Percentiles rank a stretch among this genome's conserved stretches.
Evolutionary conservation across 30 jellyfish, hydroid and myxozoan genomes (phyloP).

Genomic region (Aurelia coerulea): DNA sequence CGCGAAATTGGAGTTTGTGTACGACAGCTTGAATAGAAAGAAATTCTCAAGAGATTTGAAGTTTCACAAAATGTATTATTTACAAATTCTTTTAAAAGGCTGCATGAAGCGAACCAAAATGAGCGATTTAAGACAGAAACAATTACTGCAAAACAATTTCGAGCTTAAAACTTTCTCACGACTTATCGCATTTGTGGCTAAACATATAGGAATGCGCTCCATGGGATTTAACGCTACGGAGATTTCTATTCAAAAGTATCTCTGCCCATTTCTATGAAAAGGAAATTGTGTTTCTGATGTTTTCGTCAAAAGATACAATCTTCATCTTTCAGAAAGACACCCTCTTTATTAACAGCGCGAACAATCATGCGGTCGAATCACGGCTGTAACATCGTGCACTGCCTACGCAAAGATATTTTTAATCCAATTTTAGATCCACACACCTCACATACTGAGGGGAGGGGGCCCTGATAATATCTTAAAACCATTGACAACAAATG

Average conservation of each 20-base stretch:
- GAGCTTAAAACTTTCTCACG: conserved; percentile 31
- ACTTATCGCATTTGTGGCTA: conserved; percentile 44
- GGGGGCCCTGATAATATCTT: too few relatives aligned
- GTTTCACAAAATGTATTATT: background rate
- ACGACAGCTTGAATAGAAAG: too few relatives aligned
- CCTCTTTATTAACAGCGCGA: too few relatives aligned
- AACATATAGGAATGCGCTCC: conserved; percentile 16
- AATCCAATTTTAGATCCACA: too few relatives aligned
- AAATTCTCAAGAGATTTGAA: too few relatives aligned
- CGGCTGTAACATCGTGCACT: too few relatives aligned
- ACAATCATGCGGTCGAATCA: too few relatives aligned
- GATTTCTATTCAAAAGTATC: conserved; percentile 1
- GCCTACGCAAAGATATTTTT: too few relatives aligned
- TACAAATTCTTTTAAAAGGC: background rate
- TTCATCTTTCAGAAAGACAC: too few relatives aligned
- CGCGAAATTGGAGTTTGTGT: too few relatives aligned
- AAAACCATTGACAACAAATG: too few relatives aligned
- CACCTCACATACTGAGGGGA: too few relatives aligned
- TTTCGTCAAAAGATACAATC: background rate
- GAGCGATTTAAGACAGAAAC: conserved; percentile 23
- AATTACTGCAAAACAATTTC: conserved; percentile 38
- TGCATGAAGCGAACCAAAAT: conserved; percentile 2
- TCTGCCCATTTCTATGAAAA: conserved; percentile 24
- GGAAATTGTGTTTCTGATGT: conserved; percentile 18
- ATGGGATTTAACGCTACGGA: conserved; percentile 41